Percentiles rank a stretch among this genome's conserved stretches.
phyloP scores from a whole-genome alignment of 2,113 vertebrate genomes.

The Pachyramphus minor region DNA sequence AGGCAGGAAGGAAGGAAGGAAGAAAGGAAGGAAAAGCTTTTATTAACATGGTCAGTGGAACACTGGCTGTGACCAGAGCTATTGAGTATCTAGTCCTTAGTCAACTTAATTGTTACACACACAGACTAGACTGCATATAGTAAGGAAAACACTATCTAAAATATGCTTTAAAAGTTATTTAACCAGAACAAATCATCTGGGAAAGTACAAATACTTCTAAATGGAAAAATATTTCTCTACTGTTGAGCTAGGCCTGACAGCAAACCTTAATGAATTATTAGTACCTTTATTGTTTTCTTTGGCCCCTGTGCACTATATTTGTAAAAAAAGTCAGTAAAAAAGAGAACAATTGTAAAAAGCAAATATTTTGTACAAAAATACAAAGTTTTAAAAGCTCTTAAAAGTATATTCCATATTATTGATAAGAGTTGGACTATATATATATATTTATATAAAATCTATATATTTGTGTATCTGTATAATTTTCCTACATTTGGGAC shows the following conservation, averaged over 20 bases:
- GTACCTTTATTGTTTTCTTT: slow-evolving; percentile 77
- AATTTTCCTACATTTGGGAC: slow-evolving; percentile 73
- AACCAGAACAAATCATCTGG: slow-evolving; percentile 52
- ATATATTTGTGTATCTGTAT: slow-evolving; percentile 72
- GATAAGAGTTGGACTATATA: slow-evolving; percentile 78
- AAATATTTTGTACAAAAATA: slow-evolving; percentile 87
- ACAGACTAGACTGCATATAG: slow-evolving; percentile 3
- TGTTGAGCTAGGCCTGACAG: slow-evolving; percentile 65
- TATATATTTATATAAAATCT: slow-evolving; percentile 75
- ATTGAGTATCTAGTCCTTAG: slow-evolving; percentile 15
- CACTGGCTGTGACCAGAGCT: slow-evolving; percentile 13
- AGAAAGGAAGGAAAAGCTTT: neutral
- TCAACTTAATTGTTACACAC: slow-evolving; percentile 1
- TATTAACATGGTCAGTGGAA: neutral
- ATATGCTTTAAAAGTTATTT: slow-evolving; percentile 52
- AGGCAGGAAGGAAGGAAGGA: neutral
- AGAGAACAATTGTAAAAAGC: slow-evolving; percentile 72
- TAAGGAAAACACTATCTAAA: slow-evolving; percentile 40
- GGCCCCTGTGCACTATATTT: slow-evolving; percentile 73
- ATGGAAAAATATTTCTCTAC: slow-evolving; percentile 59
- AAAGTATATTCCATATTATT: slow-evolving; percentile 82
- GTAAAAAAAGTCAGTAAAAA: slow-evolving; percentile 72
- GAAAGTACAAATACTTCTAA: slow-evolving; percentile 59
- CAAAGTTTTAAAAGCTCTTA: slow-evolving; percentile 83
- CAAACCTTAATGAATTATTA: slow-evolving; percentile 71